phyloP scores from a whole-genome alignment of 2,888 invertebrate species.

The Xylota sylvarum region DNA sequence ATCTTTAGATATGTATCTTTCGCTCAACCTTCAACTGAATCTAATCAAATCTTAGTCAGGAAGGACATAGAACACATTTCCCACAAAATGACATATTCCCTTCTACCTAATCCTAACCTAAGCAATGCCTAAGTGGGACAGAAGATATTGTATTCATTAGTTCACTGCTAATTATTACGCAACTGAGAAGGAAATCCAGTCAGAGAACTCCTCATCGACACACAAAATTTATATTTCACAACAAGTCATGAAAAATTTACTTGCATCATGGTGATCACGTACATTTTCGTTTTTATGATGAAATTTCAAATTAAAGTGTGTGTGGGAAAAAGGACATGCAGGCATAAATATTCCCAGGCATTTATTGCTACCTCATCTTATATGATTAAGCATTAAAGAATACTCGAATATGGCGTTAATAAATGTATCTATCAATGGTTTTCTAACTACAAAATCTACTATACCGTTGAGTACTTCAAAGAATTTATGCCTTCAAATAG shows the following conservation, averaged over 20 bases:
- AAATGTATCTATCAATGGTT: not conserved
- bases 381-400: not conserved
- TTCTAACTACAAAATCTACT: not conserved
- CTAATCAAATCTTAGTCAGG: no score
- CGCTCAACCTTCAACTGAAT: no score
- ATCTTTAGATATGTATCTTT: no score
- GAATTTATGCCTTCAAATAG: not conserved
- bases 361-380: not conserved
- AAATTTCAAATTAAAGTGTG: conserved; percentile 21
- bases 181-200: not conserved
- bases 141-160: no score
- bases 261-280: conserved; percentile 23
- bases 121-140: no score
- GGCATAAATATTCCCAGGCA: not conserved
- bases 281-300: conserved; percentile 15
- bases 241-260: conserved; percentile 11
- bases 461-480: no score
- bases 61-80: no score
- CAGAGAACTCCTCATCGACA: conserved; percentile 1
- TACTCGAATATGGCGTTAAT: not conserved
- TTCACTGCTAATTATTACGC: no score
- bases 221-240: conserved; percentile 18
- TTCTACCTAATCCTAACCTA: no score
- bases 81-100: no score
- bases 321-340: conserved; percentile 18